Evolutionary conservation across 2,888 invertebrate species (phyloP).

Genomic region (Scotopteryx bipunctaria): DNA sequence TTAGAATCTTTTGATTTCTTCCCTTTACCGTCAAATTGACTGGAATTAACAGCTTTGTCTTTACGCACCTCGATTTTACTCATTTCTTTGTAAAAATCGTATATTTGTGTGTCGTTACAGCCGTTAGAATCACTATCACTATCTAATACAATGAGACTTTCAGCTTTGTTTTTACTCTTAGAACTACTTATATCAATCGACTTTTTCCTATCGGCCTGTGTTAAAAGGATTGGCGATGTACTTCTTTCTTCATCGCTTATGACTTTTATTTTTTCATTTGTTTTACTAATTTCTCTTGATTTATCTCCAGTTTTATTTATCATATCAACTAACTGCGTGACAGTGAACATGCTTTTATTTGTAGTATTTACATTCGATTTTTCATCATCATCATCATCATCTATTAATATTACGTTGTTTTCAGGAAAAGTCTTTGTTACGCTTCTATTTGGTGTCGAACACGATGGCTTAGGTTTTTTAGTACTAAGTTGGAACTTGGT

Average conservation of each 20-base stretch:
- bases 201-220: constrained; percentile 63
- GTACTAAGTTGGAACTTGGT: constrained; percentile 56
- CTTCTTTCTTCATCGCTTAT: constrained; percentile 50
- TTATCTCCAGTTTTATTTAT: constrained; percentile 60
- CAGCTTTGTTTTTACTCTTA: constrained; percentile 26
- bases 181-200: constrained; percentile 28
- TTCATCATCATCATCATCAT: constrained; percentile 34
- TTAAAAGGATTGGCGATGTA: constrained; percentile 66
- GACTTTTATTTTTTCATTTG: constrained; percentile 3
- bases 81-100: constrained; percentile 43
- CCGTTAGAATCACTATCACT: constrained; percentile 64
- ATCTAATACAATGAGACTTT: constrained; percentile 64
- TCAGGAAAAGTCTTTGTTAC: constrained; percentile 44
- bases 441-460: constrained; percentile 48
- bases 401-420: constrained; percentile 29
- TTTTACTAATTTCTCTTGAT: constrained; percentile 23
- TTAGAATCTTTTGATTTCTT: too few relatives aligned
- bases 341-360: constrained; percentile 70
- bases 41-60: constrained; percentile 15
- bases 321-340: constrained; percentile 75
- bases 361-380: constrained; percentile 44
- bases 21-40: constrained; percentile 15
- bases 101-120: constrained; percentile 51
- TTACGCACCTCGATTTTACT: constrained; percentile 20
- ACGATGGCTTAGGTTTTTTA: constrained; percentile 46